Conservation (phyloP, 2,113 vertebrate genomes). For the Hippocampus guttulatus region DNA sequence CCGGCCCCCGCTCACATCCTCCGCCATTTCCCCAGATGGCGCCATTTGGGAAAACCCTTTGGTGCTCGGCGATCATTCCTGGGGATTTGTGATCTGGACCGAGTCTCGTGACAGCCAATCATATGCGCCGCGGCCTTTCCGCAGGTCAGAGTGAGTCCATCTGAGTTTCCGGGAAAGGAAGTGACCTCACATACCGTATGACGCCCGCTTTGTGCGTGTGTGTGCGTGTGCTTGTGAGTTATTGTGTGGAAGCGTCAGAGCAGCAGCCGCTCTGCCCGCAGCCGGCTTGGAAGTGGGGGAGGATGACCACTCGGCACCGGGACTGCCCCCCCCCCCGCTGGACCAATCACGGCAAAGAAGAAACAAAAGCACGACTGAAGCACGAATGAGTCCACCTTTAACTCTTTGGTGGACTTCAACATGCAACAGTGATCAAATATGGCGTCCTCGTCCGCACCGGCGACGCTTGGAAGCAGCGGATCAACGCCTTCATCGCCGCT, state of each 20-base stretch:
- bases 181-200: background rate
- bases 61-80: background rate
- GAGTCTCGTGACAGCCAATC: background rate
- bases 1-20: too few species aligned
- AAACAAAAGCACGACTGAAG: background rate
- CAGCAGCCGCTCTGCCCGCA: background rate
- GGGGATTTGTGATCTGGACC: background rate
- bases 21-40: too few species aligned
- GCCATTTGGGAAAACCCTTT: background rate
- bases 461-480: too few species aligned
- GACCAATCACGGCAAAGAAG: background rate
- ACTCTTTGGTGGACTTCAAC: background rate
- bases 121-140: slow-evolving; percentile 9
- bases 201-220: background rate
- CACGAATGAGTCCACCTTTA: background rate
- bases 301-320: background rate
- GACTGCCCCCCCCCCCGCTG: background rate
- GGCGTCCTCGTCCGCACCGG: too few species aligned
- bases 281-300: background rate
- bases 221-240: background rate
- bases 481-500: too few species aligned
- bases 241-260: background rate
- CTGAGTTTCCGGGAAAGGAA: slow-evolving; percentile 12
- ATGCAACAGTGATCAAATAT: too few species aligned
- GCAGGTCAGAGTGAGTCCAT: background rate